Conservation (phyloP, 2,797 vertebrate species). For the Tokudaia tokunoshimensis region DNA sequence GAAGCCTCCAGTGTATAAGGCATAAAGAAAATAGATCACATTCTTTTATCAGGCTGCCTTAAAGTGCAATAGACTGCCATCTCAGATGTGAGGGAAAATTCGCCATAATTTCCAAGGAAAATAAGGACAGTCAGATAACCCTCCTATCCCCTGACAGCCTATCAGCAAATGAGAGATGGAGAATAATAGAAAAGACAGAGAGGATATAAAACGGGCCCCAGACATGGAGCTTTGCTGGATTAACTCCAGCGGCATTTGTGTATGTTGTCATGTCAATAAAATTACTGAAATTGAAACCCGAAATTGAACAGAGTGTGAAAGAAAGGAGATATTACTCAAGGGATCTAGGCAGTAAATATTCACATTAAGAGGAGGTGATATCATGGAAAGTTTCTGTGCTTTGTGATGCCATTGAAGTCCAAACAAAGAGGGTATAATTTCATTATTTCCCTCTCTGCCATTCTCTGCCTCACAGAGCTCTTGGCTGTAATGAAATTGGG, state of each 20-base stretch:
- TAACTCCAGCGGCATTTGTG: constrained; percentile 82
- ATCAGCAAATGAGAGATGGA: constrained; percentile 77
- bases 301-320: constrained; percentile 84
- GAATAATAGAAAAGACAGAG: constrained; percentile 75
- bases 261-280: constrained; percentile 84
- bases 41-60: constrained; percentile 65
- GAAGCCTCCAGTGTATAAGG: constrained; percentile 60
- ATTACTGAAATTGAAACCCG: constrained; percentile 85
- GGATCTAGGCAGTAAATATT: constrained; percentile 81
- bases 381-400: constrained; percentile 77
- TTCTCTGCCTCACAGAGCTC: constrained; percentile 46
- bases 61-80: constrained; percentile 64
- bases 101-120: constrained; percentile 74
- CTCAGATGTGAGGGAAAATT: constrained; percentile 68
- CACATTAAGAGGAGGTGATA: constrained; percentile 77
- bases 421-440: constrained; percentile 78
- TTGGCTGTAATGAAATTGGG: constrained; percentile 77
- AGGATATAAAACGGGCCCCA: constrained; percentile 72
- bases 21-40: constrained; percentile 71
- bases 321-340: constrained; percentile 83
- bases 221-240: constrained; percentile 71
- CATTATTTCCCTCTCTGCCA: constrained; percentile 65
- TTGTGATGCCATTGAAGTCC: constrained; percentile 70
- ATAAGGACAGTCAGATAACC: constrained; percentile 68
- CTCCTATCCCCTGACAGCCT: constrained; percentile 67